Evolutionary conservation across 30 jellyfish, hydroid and myxozoan genomes (phyloP).

Genomic region (Sanderia malayensis): DNA sequence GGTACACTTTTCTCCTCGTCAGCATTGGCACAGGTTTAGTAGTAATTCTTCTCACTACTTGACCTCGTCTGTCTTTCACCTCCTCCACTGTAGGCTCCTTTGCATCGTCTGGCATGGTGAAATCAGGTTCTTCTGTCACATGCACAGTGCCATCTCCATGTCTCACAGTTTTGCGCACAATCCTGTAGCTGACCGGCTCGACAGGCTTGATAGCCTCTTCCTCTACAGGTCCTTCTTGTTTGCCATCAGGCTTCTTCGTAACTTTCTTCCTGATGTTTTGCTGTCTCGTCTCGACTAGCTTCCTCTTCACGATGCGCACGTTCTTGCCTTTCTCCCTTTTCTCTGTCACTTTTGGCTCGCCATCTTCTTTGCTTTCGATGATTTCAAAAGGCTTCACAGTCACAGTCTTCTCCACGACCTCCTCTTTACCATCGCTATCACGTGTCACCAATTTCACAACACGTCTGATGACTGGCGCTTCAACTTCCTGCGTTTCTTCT

Average conservation of each 20-base stretch:
- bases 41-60: constrained; percentile 57
- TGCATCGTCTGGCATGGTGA: constrained; percentile 74
- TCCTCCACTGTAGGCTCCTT: constrained; percentile 65
- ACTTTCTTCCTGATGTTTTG: constrained; percentile 12
- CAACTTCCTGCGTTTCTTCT: not conserved
- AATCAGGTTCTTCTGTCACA: constrained; percentile 45
- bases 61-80: constrained; percentile 62
- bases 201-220: constrained; percentile 57
- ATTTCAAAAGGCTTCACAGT: not conserved
- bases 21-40: constrained; percentile 55
- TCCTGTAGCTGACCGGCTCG: constrained; percentile 42
- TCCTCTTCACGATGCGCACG: constrained; percentile 25
- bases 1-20: not conserved
- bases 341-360: not conserved
- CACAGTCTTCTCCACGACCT: not conserved
- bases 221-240: constrained; percentile 53
- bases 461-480: not conserved
- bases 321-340: not conserved
- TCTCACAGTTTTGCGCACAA: constrained; percentile 30
- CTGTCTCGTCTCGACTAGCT: constrained; percentile 5
- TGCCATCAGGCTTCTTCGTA: constrained; percentile 34
- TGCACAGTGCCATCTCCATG: constrained; percentile 32
- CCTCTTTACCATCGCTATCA: not conserved
- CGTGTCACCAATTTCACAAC: not conserved
- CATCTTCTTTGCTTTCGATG: not conserved